These are phyloP conservation scores for Zaprionus bogoriensis DNA, from an alignment of 2,888 invertebrate genomes.

Conservation along the genomic window DNA sequence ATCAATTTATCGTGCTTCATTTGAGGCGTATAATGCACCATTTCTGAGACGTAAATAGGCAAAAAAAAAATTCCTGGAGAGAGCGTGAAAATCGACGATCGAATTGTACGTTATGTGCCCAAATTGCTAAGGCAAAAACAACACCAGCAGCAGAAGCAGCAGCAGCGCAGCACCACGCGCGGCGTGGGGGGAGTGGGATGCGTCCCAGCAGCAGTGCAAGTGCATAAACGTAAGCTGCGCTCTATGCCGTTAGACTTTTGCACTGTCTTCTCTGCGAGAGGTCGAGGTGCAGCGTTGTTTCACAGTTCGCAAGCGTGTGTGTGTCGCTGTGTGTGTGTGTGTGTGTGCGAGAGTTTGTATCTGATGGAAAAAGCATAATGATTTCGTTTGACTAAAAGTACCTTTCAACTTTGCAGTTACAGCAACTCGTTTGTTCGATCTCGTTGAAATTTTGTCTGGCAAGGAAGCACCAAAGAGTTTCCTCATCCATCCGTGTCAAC, in stretches of 20 bases:
- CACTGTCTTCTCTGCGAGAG: no score
- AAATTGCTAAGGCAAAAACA: constrained; percentile 5
- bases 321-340: constrained; percentile 31
- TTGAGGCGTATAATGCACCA: constrained; percentile 40
- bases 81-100: constrained; percentile 42
- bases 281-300: constrained; percentile 36
- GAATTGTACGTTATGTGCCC: constrained; percentile 27
- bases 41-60: constrained; percentile 28
- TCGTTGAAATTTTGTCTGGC: constrained; percentile 52
- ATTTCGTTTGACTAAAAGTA: constrained; percentile 8
- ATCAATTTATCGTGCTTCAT: constrained; percentile 52
- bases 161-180: constrained; percentile 5
- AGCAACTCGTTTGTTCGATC: constrained; percentile 37
- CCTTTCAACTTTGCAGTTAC: constrained; percentile 35
- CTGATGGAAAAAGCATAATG: background rate
- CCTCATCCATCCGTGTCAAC: constrained; percentile 47
- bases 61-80: constrained; percentile 32
- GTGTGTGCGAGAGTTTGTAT: constrained; percentile 20
- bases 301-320: constrained; percentile 7
- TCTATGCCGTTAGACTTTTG: background rate
- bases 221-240: constrained; percentile 35
- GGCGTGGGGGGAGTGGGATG: constrained; percentile 8
- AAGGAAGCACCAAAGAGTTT: constrained; percentile 81
- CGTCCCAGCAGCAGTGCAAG: constrained; percentile 33
- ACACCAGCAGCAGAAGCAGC: background rate